phyloP scores from a whole-genome alignment of 2,888 invertebrate species.

The Melanostoma mellinum region DNA sequence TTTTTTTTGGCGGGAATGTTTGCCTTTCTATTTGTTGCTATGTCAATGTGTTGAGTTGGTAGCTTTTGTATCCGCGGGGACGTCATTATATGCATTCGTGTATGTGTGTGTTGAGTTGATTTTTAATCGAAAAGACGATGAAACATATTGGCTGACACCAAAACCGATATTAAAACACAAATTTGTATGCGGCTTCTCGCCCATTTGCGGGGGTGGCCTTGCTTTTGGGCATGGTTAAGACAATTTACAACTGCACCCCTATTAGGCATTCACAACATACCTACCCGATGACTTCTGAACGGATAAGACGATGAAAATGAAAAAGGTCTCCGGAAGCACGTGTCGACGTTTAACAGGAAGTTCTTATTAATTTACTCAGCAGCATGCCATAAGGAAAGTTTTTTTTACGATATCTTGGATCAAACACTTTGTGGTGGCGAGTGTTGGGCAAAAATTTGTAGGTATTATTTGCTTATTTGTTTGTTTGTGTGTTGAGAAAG shows the following conservation, averaged over 20 bases:
- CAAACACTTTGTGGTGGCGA: not conserved
- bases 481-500: slow-evolving; percentile 16
- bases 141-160: slow-evolving; percentile 72
- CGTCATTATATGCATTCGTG: slow-evolving; percentile 51
- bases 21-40: slow-evolving; percentile 25
- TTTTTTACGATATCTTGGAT: slow-evolving; percentile 19
- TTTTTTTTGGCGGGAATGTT: slow-evolving; percentile 37
- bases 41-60: not conserved
- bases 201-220: slow-evolving; percentile 2
- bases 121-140: slow-evolving; percentile 70
- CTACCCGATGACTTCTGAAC: slow-evolving; percentile 29
- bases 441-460: not conserved
- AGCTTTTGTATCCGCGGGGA: slow-evolving; percentile 19
- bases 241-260: slow-evolving; percentile 72
- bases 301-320: slow-evolving; percentile 40
- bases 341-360: slow-evolving; percentile 72
- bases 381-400: slow-evolving; percentile 43
- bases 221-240: slow-evolving; percentile 48
- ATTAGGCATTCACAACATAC: slow-evolving; percentile 62
- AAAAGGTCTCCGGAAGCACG: slow-evolving; percentile 67
- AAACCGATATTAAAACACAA: slow-evolving; percentile 68
- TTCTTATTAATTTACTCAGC: slow-evolving; percentile 68
- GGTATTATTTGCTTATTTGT: slow-evolving; percentile 10
- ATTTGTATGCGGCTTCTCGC: slow-evolving; percentile 66
- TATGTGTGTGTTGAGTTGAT: slow-evolving; percentile 49